Evolutionary conservation across 2,113 vertebrate genomes (phyloP), one percentile per base, ranked within the genome.

Genomic region (Rhabdomys dilectus): DNA sequence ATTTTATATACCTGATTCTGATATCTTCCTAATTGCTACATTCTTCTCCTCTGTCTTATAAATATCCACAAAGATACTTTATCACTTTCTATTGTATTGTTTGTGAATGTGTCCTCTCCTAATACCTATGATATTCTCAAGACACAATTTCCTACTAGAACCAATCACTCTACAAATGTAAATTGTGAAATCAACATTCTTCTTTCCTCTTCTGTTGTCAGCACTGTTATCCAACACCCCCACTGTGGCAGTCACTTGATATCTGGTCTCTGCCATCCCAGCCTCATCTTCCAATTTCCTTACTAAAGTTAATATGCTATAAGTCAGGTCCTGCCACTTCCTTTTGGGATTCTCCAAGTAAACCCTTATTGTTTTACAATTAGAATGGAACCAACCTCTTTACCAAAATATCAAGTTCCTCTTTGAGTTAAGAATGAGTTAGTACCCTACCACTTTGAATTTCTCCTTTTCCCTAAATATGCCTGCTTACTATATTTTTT

Each of bases 171-270:
- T 7, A 31, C 34, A 68, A 42, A 34, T 60, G 62, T 86, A 48
- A 24, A 42, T 70, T 84, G 15, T 56, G 56, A 56, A 84, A 53
- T 34, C 76, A 84, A 5, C 4, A 11, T 4, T 12, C 5, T 19
- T 36, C 2, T 77, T 39, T 5, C 7, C 45, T 26, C 5, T 31
- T 75, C 17, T 22, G 1, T 39, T 17, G 24, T 22, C 24, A 34
- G 6, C 15, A n/a, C 9, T 10, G 12, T 16, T 7, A 77, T 7
- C 51, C 8, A n/a, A 13, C 10, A 19, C 24, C 26, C 26, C 29
- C 17, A 64, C 4, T 36, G 9, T 1, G n/a, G 15, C 7, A 34
- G 0, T 26, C 13, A 36, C 13, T 34, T n/a, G 24, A 5, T 24
- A 45, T 10, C 70, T 72, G 34, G 4, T 31, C 26, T 84, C n/a